These are phyloP conservation scores for Paradisaea rubra DNA, from an alignment of 2,113 vertebrate genomes.

Conservation along the genomic window DNA sequence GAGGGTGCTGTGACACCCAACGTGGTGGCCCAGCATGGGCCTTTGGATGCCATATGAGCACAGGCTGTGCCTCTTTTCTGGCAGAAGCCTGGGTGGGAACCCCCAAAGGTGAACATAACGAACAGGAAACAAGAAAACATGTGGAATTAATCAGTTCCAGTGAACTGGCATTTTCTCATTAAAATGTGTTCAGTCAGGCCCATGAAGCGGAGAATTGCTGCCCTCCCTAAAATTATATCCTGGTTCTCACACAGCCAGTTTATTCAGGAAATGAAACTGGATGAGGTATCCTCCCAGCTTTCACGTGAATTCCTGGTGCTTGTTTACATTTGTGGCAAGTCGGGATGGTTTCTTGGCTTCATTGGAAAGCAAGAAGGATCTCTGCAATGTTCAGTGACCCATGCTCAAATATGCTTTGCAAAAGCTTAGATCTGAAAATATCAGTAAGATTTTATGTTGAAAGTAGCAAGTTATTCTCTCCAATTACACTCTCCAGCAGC, in stretches of 20 bases:
- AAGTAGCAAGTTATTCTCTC: neutral
- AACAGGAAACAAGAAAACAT: neutral
- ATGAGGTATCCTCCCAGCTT: neutral
- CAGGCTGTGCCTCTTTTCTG: neutral
- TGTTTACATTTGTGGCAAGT: constrained; percentile 9
- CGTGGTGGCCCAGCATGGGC: rapidly evolving
- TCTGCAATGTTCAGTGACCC: neutral
- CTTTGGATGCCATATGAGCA: neutral
- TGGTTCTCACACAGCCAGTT: constrained; percentile 16
- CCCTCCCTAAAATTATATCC: neutral
- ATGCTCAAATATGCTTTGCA: neutral
- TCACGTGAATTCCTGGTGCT: neutral
- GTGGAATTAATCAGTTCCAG: neutral
- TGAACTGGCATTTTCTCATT: constrained; percentile 16
- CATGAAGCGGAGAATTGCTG: neutral
- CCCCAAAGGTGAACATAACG: neutral
- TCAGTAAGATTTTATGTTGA: neutral
- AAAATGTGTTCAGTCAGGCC: neutral
- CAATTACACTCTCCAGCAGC: neutral
- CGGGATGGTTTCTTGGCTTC: neutral
- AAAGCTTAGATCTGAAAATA: neutral
- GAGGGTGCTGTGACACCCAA: neutral
- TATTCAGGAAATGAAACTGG: neutral
- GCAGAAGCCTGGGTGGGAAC: neutral
- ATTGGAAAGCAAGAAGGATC: neutral